Evolutionary conservation across 1,140 invertebrate species (phyloP).

Genomic region (Triops cancriformis): DNA sequence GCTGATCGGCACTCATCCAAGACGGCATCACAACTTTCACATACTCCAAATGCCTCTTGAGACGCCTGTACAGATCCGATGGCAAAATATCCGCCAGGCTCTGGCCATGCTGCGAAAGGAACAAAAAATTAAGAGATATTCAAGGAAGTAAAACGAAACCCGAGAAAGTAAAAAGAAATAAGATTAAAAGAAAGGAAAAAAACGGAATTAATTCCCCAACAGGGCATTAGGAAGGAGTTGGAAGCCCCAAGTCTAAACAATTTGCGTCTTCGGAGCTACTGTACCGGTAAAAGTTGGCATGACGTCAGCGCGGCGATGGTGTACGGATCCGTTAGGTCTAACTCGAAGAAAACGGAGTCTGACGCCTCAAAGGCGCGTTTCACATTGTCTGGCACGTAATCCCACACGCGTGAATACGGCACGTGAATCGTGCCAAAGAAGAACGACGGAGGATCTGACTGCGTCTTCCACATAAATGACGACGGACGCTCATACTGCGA

Average conservation of each 20-base stretch:
- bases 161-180: neutral
- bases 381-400: constrained; percentile 45
- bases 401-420: constrained; percentile 50
- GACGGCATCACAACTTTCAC: constrained; percentile 42
- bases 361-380: constrained; percentile 44
- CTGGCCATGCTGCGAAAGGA: constrained; percentile 33
- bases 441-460: constrained; percentile 43
- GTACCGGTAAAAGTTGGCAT: constrained; percentile 47
- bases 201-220: neutral
- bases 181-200: neutral
- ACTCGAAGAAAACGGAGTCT: constrained; percentile 47
- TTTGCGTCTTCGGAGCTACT: neutral
- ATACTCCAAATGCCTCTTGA: constrained; percentile 46
- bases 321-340: constrained; percentile 46
- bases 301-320: constrained; percentile 43
- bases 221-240: neutral
- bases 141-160: neutral
- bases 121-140: neutral
- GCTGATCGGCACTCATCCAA: constrained; percentile 46
- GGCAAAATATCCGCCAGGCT: constrained; percentile 45
- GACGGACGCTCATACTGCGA: constrained; percentile 21
- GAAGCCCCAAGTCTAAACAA: neutral
- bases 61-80: constrained; percentile 41
- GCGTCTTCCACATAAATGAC: constrained; percentile 37
- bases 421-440: constrained; percentile 54